Conservation (phyloP, 2,113 vertebrate species). For the Ptilorrhoa leucosticta region DNA sequence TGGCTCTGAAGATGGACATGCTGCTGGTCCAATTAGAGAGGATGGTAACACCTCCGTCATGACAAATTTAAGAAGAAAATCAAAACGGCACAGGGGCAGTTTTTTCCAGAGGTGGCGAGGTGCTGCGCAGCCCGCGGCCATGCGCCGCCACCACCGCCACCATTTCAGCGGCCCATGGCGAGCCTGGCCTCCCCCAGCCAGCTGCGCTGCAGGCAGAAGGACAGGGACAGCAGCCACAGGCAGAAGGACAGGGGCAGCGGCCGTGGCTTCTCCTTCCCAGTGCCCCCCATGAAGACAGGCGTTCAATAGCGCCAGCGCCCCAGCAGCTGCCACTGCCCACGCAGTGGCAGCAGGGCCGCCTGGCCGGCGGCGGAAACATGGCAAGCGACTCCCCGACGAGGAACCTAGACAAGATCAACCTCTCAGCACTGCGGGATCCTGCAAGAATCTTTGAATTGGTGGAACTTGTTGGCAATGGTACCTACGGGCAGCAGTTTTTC, state of each 20-base stretch:
- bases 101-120: neutral
- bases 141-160: neutral
- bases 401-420: neutral
- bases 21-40: neutral
- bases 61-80: neutral
- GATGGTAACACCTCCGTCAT: neutral
- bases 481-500: neutral
- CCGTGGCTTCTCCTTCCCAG: neutral
- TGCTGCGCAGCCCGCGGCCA: rapidly evolving
- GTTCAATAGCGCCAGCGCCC: neutral
- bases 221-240: neutral
- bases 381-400: rapidly evolving
- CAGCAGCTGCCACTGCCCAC: neutral
- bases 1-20: neutral
- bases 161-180: neutral
- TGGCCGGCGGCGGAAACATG: neutral
- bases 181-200: neutral
- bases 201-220: rapidly evolving
- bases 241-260: neutral
- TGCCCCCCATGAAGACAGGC: neutral
- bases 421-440: rapidly evolving
- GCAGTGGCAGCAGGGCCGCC: rapidly evolving
- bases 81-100: neutral
- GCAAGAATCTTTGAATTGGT: neutral
- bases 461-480: neutral